phyloP scores from a whole-genome alignment of 1,140 invertebrate species.

The Drosophila burlai region DNA sequence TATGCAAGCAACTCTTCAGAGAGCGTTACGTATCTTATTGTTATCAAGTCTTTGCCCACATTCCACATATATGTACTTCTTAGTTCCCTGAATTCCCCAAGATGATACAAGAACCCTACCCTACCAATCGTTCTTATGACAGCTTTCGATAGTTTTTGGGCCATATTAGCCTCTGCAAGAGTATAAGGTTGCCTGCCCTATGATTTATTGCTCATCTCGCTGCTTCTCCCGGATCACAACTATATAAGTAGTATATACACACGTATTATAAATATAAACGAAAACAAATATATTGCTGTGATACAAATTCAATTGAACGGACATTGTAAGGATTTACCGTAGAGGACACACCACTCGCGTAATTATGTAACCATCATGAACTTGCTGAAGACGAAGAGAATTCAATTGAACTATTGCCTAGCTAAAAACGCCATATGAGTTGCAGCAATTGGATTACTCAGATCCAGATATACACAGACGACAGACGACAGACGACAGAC shows the following conservation, averaged over 20 bases:
- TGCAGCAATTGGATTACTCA: slow-evolving; percentile 24
- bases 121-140: slow-evolving; percentile 6
- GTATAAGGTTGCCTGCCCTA: background rate
- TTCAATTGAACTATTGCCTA: slow-evolving; percentile 38
- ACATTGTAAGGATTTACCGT: slow-evolving; percentile 71
- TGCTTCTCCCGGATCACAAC: slow-evolving; percentile 33
- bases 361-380: slow-evolving; percentile 39
- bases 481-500: background rate
- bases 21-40: background rate
- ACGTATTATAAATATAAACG: slow-evolving; percentile 44
- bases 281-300: slow-evolving; percentile 82
- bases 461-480: slow-evolving; percentile 6
- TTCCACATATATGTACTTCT: background rate
- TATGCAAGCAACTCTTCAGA: background rate
- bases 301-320: slow-evolving; percentile 82
- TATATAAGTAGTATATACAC: slow-evolving; percentile 21
- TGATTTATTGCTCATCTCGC: slow-evolving; percentile 35
- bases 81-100: background rate
- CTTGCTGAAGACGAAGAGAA: slow-evolving; percentile 57
- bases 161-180: slow-evolving; percentile 1
- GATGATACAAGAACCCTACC: background rate
- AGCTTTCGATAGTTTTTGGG: slow-evolving; percentile 8
- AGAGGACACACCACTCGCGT: slow-evolving; percentile 30
- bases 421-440: slow-evolving; percentile 24
- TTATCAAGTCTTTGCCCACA: background rate